These are phyloP conservation scores for Cotesia chilonis DNA, from an alignment of 1,140 invertebrate species.

Conservation along the genomic window DNA sequence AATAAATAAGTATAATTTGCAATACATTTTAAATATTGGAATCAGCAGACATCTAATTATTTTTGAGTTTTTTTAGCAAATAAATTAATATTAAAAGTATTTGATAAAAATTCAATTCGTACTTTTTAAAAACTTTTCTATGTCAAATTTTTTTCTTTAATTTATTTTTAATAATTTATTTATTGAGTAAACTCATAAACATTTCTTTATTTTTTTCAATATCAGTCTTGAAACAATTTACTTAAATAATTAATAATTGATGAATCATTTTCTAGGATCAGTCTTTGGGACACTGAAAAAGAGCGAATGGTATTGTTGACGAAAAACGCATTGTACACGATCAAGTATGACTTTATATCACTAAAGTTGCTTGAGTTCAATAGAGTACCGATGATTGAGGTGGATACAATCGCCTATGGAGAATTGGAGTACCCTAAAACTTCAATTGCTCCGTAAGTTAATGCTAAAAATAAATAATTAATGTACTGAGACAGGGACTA, in stretches of 20 bases:
- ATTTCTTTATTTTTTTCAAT: constrained; percentile 20
- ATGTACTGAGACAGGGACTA: too few species aligned
- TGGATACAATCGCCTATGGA: constrained; percentile 78
- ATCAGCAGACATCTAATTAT: constrained; percentile 22
- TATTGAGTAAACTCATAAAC: too few species aligned
- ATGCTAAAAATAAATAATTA: too few species aligned
- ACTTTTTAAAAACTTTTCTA: too few species aligned
- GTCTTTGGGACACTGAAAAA: constrained; percentile 86
- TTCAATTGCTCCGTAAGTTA: constrained; percentile 83
- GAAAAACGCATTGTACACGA: constrained; percentile 73
- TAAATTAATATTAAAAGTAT: too few species aligned
- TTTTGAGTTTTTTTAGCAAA: constrained; percentile 8
- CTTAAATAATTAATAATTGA: background rate
- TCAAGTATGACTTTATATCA: constrained; percentile 88
- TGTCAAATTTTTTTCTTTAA: too few species aligned
- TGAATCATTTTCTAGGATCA: constrained; percentile 71
- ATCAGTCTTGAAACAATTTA: constrained; percentile 31
- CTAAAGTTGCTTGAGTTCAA: constrained; percentile 75
- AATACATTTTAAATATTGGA: too few species aligned
- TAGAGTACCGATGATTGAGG: constrained; percentile 71
- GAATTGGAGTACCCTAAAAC: constrained; percentile 80
- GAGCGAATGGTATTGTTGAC: constrained; percentile 81
- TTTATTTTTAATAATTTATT: too few species aligned
- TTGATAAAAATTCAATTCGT: too few species aligned
- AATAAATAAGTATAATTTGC: too few species aligned